Base-by-base conservation (phyloP, 2,113 vertebrate species). In the Muntiacus muntjak region DNA sequence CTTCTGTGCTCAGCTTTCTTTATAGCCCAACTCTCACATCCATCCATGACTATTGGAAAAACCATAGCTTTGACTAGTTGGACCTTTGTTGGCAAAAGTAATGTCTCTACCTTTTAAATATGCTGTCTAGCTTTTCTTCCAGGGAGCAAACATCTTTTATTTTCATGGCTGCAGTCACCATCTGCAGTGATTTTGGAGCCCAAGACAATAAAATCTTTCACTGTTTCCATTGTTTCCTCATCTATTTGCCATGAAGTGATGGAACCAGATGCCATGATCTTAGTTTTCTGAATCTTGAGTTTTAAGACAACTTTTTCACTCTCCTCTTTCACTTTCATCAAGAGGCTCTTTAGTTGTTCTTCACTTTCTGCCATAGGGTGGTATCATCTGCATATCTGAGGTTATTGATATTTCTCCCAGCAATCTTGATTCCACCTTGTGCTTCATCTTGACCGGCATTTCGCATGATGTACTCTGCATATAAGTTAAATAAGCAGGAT, bases 381-480 rank as follows among this genome's bases (percentile, higher is more conserved):
- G 5, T 40, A 19, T 71, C 67, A 71, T 71, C n/a, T 71, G n/a
- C 19, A 40, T 36, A 36, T 23, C 9, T 71, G 67, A 71, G 67
- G 19, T 71, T 11, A 71, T 36, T 71, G 11, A 12, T 40, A 71
- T 36, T 71, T 71, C n/a, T 71, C n/a, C 67, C 19, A 40, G 67
- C n/a, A 40, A 71, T 71, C 19, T 6, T 71, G 9, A 23, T 71
- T 71, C n/a, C 17, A 36, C 8, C 19, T 71, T 71, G 67, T 71
- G 17, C n/a, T 12, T 71, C 67, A 12, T 71, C n/a, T 3, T 11
- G 9, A 9, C 9, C 0, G 0, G n/a, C 9, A 23, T 71, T 71
- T 71, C n/a, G 3, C 5, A 6, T 71, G n/a, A 71, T 71, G n/a
- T 36, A 12, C 64, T 71, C n/a, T 71, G 67, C 67, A 71, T 36